phyloP scores from a whole-genome alignment of 2,113 vertebrate genomes.

The Dasypus novemcinctus region DNA sequence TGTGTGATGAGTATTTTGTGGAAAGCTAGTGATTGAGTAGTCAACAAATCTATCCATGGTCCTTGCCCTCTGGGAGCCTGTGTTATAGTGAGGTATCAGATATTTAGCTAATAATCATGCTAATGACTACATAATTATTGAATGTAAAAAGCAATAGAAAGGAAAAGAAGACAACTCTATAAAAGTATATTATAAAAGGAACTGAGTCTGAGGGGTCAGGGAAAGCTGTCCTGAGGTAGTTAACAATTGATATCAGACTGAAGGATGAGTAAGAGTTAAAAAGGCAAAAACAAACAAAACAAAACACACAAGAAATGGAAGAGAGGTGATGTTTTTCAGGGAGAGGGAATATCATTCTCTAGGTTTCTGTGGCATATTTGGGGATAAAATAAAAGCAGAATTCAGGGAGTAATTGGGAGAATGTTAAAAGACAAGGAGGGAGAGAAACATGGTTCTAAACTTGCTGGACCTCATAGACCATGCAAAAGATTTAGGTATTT shows the following conservation, averaged over 20 bases:
- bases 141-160: not conserved
- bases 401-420: not conserved
- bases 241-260: not conserved
- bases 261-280: not conserved
- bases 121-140: not conserved
- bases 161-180: not conserved
- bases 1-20: not conserved
- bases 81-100: not conserved
- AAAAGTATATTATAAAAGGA: not conserved
- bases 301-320: not conserved
- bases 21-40: not conserved
- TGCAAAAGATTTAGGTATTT: not conserved
- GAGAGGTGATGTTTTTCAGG: not conserved
- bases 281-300: not conserved
- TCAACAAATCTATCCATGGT: not conserved
- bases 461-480: not conserved
- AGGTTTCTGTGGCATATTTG: not conserved
- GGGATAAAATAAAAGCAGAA: not conserved
- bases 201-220: not conserved
- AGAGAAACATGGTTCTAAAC: not conserved
- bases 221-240: not conserved
- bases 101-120: not conserved
- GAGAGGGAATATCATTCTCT: not conserved
- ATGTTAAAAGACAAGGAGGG: not conserved
- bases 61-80: not conserved